These are phyloP conservation scores for Euphydryas editha DNA, from an alignment of 2,888 invertebrate species.

Conservation along the genomic window DNA sequence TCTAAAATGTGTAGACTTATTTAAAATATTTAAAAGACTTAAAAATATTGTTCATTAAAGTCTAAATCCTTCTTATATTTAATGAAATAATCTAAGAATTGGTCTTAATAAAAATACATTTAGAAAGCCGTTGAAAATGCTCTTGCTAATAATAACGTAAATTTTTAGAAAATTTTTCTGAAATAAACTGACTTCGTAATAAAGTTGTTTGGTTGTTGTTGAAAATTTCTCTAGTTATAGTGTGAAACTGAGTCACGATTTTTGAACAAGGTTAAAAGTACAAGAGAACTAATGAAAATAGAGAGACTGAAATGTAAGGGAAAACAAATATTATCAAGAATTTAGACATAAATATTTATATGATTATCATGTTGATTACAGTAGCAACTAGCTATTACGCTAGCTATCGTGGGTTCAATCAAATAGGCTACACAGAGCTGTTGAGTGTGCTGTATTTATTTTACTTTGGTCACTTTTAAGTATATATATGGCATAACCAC, in stretches of 20 bases:
- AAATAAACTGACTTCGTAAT: background rate
- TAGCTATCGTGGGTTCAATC: too few relatives aligned
- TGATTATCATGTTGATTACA: too few relatives aligned
- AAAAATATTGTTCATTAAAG: too few relatives aligned
- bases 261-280: slow-evolving; percentile 10
- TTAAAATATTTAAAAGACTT: too few relatives aligned
- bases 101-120: background rate
- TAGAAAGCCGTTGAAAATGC: background rate
- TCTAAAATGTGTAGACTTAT: background rate
- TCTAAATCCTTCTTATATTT: too few relatives aligned
- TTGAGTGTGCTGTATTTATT: too few relatives aligned
- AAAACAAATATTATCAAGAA: background rate
- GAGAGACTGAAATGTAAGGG: background rate
- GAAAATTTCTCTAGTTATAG: slow-evolving; percentile 8
- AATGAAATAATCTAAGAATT: too few relatives aligned
- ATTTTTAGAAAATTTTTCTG: background rate
- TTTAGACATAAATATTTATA: background rate
- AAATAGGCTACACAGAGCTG: too few relatives aligned
- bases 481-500: too few relatives aligned
- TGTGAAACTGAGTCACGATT: background rate
- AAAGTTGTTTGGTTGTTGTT: background rate
- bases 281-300: background rate
- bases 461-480: too few relatives aligned
- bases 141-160: background rate
- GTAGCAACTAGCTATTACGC: too few relatives aligned